Evolutionary conservation across 2,797 vertebrate species (phyloP).

Genomic region (Cheirogaleus major): DNA sequence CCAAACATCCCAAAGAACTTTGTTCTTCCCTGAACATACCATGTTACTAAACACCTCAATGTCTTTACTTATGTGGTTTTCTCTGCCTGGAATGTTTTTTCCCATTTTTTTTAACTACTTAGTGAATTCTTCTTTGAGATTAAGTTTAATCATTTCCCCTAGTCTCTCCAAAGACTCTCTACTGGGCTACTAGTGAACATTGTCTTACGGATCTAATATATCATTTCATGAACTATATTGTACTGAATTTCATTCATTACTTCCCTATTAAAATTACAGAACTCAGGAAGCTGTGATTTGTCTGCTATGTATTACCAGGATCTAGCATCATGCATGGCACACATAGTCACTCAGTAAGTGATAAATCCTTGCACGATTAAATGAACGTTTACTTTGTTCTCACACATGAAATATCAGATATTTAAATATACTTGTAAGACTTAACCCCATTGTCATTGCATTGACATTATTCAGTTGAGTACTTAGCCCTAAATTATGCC

Average conservation of each 20-base stretch:
- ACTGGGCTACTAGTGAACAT: neutral
- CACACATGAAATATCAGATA: neutral
- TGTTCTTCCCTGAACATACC: neutral
- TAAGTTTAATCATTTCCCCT: neutral
- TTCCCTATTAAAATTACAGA: slow-evolving; percentile 16
- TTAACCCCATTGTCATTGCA: neutral
- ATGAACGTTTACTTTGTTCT: neutral
- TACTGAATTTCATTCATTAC: neutral
- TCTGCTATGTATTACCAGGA: neutral
- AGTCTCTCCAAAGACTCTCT: neutral
- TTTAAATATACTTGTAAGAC: neutral
- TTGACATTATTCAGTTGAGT: slow-evolving; percentile 34
- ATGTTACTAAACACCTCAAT: neutral
- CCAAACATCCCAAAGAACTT: neutral
- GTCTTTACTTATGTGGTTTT: neutral
- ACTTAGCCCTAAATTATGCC: slow-evolving; percentile 18
- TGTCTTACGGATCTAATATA: neutral
- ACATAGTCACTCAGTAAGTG: neutral
- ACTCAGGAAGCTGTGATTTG: neutral
- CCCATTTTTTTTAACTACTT: neutral
- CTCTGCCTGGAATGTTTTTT: neutral
- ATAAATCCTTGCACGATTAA: neutral
- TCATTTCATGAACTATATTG: neutral
- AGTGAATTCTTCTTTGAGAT: neutral
- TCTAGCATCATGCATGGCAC: neutral